A percentile compares a stretch with the other conserved stretches of the same genome.
phyloP scores from a whole-genome alignment of 1,140 invertebrate species.

The Caerostris darwini region DNA sequence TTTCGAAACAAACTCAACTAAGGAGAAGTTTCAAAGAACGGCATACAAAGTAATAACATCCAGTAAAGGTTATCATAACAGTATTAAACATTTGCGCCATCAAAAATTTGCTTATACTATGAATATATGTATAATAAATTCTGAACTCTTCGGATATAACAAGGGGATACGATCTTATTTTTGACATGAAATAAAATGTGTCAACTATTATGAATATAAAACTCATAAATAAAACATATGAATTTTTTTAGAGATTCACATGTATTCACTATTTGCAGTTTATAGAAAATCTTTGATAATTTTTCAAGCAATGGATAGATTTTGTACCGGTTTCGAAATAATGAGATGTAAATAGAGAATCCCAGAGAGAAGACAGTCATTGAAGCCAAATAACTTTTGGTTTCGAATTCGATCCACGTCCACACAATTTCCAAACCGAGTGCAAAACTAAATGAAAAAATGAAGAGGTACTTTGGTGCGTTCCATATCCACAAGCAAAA shows the following conservation, averaged over 20 bases:
- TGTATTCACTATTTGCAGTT: too few species aligned
- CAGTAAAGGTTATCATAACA: neutral
- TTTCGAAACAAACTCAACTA: neutral
- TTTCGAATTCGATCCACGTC: neutral
- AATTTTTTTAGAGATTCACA: too few species aligned
- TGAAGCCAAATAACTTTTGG: neutral
- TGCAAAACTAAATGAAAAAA: neutral
- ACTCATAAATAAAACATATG: too few species aligned
- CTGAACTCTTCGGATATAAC: too few species aligned
- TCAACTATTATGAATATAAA: too few species aligned
- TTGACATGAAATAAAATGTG: too few species aligned
- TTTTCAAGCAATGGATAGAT: neutral
- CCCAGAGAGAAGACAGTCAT: neutral
- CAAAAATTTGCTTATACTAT: neutral
- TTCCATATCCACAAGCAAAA: neutral
- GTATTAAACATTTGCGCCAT: neutral
- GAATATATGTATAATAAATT: neutral
- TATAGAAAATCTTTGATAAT: neutral
- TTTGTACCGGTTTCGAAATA: neutral
- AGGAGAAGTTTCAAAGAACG: neutral
- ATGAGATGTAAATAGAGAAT: neutral
- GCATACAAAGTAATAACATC: neutral
- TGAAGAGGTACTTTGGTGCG: neutral
- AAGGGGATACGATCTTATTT: too few species aligned
- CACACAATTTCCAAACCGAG: neutral